phyloP scores from a whole-genome alignment of 1,140 invertebrate species.

The Mercenaria mercenaria region DNA sequence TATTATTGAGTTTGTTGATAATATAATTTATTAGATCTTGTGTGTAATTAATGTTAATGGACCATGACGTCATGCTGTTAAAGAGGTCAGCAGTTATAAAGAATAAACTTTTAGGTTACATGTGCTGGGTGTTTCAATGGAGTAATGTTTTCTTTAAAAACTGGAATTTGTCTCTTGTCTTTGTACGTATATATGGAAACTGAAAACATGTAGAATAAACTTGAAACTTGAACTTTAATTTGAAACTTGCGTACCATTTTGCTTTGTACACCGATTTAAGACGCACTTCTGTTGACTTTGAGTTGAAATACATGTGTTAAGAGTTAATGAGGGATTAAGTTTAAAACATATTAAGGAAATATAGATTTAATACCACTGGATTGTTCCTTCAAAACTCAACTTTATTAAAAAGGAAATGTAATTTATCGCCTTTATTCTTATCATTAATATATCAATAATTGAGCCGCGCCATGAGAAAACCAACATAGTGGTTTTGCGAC shows the following conservation, averaged over 20 bases:
- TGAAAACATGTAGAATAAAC: background rate
- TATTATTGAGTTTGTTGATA: background rate
- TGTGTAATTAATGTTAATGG: slow-evolving; percentile 6
- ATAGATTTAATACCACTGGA: background rate
- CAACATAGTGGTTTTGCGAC: too few species aligned
- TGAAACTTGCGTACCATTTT: too few species aligned
- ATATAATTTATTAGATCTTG: background rate
- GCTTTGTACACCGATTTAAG: too few species aligned
- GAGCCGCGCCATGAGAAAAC: too few species aligned
- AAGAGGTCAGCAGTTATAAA: too few species aligned
- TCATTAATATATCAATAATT: too few species aligned
- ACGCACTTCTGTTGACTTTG: too few species aligned
- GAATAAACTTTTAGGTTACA: background rate
- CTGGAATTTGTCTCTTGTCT: background rate
- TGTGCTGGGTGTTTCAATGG: too few species aligned
- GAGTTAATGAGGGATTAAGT: too few species aligned
- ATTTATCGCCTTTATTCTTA: background rate
- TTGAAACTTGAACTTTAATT: background rate
- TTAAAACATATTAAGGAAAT: too few species aligned
- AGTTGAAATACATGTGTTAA: too few species aligned
- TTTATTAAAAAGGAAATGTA: background rate
- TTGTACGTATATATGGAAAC: background rate
- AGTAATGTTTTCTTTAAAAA: background rate
- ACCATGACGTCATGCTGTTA: background rate
- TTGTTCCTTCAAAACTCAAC: background rate